phyloP scores from a whole-genome alignment of 2,888 invertebrate genomes.

The Luffia ferchaultella region DNA sequence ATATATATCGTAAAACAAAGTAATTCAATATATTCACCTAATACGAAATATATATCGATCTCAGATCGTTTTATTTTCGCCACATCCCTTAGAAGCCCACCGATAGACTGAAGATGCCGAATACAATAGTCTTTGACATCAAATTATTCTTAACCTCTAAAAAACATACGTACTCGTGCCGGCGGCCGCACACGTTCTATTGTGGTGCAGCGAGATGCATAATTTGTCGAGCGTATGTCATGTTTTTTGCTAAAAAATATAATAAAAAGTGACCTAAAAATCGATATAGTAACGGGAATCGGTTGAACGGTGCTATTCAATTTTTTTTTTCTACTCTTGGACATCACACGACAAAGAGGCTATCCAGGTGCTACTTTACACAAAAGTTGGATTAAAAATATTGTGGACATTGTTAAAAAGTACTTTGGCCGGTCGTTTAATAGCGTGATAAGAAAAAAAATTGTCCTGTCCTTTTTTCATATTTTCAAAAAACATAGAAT shows the following conservation, averaged over 20 bases:
- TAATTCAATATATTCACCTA: no score
- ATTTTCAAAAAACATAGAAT: no score
- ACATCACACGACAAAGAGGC: conserved; percentile 39
- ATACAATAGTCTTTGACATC: conserved; percentile 30
- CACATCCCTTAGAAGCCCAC: background rate
- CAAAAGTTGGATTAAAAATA: conserved; percentile 6
- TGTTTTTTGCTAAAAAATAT: conserved; percentile 28
- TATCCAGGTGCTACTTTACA: conserved; percentile 50
- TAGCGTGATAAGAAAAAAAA: no score
- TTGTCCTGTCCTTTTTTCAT: no score
- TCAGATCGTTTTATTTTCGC: background rate
- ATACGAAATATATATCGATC: no score
- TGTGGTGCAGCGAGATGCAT: conserved; percentile 60
- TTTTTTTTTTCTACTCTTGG: conserved; percentile 51
- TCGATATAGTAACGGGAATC: conserved; percentile 48
- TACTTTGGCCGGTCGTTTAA: background rate
- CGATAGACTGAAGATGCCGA: background rate
- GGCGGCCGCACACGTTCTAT: conserved; percentile 30
- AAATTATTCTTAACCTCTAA: conserved; percentile 14
- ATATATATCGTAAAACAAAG: no score
- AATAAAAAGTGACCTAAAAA: conserved; percentile 56
- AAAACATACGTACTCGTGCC: conserved; percentile 44
- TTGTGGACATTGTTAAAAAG: background rate
- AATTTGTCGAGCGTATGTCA: conserved; percentile 61
- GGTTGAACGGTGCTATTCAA: conserved; percentile 47